Base-by-base conservation (phyloP, 2,888 invertebrate genomes). In the Hydrotaea cyrtoneurina region DNA sequence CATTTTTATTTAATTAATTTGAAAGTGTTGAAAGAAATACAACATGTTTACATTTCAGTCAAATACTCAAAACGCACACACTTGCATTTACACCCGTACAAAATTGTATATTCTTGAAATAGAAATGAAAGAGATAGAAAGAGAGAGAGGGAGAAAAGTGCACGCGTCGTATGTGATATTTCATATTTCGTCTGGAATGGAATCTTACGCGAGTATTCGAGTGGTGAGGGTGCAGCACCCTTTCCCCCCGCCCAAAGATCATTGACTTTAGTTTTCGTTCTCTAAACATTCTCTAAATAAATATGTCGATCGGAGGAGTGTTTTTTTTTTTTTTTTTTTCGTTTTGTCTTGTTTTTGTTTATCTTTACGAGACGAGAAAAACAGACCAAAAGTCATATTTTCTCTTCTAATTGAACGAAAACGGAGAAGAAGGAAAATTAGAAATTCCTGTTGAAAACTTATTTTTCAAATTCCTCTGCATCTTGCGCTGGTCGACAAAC, bases 11-110 rank as follows among this genome's bases (percentile, higher is more conserved):
- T 78, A 81, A 84, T 84, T 84, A 84, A 84, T 81, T 81, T 46
- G 50, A 78, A 53, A 66, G 84, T 76, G 84, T 66, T 81, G 84
- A 84, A 84, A 78, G 84, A 84, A 66, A 84, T 79, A 79, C 78
- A 81, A 84, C 75, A 81, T 84, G 81, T 81, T 79, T 81, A 76
- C 76, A 76, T 26, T 23, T 11, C 26, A 59, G 55, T 43, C 46
- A 78, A 69, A 59, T 55, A 46, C 31, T 0, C 64, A 78, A 66
- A 79, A 76, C 39, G 17, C 66, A 39, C 11, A 11, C 46, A 43
- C 66, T 2, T 1, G 17, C 66, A 19, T 2, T 21, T 43, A 21
- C n/a, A 19, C 39, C 43, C 39, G 17, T 43, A 21, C 39, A 43
- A 39, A 66, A 19, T 15, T 19, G 11, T 36, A 43, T n/a, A 64